These are phyloP conservation scores for Cyanoramphus novaezelandiae DNA, from an alignment of 2,113 vertebrate species.

Conservation along the genomic window DNA sequence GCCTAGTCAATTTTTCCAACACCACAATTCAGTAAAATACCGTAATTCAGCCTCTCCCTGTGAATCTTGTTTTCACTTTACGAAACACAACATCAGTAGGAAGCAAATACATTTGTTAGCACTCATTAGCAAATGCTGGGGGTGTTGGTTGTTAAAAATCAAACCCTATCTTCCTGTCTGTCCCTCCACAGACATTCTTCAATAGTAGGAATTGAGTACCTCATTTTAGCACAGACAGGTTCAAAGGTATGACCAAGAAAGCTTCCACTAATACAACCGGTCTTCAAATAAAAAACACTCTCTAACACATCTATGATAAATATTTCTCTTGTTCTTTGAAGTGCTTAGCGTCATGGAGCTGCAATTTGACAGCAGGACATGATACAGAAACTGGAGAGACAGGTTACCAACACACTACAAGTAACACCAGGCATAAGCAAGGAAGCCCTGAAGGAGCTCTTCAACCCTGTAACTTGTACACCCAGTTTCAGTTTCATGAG, in stretches of 20 bases:
- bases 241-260: background rate
- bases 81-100: background rate
- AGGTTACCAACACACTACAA: background rate
- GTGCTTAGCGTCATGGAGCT: background rate
- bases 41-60: slow-evolving; percentile 33
- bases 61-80: background rate
- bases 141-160: background rate
- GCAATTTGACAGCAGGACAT: background rate
- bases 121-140: slow-evolving; percentile 3
- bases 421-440: background rate
- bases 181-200: background rate
- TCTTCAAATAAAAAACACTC: background rate
- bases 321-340: background rate
- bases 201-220: background rate
- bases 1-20: slow-evolving; percentile 2
- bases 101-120: slow-evolving; percentile 21
- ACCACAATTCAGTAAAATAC: background rate
- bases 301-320: background rate
- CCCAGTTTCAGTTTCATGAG: slow-evolving; percentile 1
- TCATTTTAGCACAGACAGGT: background rate
- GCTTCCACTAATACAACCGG: background rate
- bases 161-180: background rate
- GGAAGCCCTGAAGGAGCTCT: background rate
- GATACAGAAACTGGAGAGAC: background rate
- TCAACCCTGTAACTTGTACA: background rate